Percentiles rank a stretch among this genome's conserved stretches.
Evolutionary conservation across 2,888 invertebrate genomes (phyloP).

Genomic region (Callyntrura sp.): DNA sequence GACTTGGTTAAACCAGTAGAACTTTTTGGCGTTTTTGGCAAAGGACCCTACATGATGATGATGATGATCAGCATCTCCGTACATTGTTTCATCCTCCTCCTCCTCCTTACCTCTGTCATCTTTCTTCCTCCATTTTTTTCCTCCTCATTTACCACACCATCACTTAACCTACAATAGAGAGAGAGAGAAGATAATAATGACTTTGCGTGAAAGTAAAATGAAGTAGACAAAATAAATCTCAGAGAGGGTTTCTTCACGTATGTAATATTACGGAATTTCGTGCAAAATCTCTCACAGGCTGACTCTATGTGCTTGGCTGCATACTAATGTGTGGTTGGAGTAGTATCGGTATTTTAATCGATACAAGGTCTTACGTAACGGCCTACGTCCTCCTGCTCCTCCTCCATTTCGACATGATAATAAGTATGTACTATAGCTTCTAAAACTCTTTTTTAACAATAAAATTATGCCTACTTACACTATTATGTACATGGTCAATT

Average conservation of each 20-base stretch:
- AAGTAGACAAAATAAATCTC: slow-evolving; percentile 28
- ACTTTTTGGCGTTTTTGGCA: slow-evolving; percentile 40
- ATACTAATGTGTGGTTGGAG: too few relatives aligned
- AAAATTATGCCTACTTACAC: slow-evolving; percentile 18
- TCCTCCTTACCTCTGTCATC: background rate
- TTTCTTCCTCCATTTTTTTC: background rate
- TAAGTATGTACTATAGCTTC: too few relatives aligned
- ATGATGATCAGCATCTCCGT: too few relatives aligned
- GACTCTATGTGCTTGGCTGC: too few relatives aligned
- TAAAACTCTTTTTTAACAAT: too few relatives aligned
- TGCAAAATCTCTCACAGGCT: too few relatives aligned
- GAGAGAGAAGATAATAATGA: too few relatives aligned
- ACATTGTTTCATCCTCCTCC: background rate
- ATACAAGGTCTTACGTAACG: slow-evolving; percentile 57
- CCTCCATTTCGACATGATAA: too few relatives aligned
- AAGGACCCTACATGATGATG: too few relatives aligned
- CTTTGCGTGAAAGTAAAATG: slow-evolving; percentile 30
- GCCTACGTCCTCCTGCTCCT: too few relatives aligned
- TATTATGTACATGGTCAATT: slow-evolving; percentile 58
- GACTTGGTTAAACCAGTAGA: slow-evolving; percentile 34
- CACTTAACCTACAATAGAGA: too few relatives aligned
- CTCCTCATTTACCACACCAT: background rate
- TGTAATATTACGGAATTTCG: slow-evolving; percentile 7
- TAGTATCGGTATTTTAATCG: slow-evolving; percentile 55
- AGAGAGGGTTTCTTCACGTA: slow-evolving; percentile 45